A percentile compares a stretch with the other conserved stretches of the same genome.
Evolutionary conservation across 2,113 vertebrate species (phyloP).

Genomic region (Vulpes vulpes): DNA sequence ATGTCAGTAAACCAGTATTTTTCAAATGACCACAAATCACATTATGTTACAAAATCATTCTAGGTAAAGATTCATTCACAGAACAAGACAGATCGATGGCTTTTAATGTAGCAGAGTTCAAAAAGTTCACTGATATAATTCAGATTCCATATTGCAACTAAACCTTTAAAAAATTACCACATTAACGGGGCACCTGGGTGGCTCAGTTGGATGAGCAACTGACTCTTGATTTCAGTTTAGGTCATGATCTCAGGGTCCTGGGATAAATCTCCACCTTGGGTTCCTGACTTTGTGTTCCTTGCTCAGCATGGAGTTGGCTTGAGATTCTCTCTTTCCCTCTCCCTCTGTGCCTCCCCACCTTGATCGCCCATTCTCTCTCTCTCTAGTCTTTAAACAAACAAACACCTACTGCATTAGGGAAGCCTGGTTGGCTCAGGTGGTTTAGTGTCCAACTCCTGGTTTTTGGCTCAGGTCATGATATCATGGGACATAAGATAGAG

Average conservation of each 20-base stretch:
- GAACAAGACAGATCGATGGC: not conserved
- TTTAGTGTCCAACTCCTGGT: not conserved
- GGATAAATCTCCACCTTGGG: not conserved
- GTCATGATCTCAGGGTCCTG: not conserved
- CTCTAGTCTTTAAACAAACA: not conserved
- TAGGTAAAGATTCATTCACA: conserved; percentile 16
- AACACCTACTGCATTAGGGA: not conserved
- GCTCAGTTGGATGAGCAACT: not conserved
- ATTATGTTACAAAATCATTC: conserved; percentile 10
- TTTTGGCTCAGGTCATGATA: not conserved
- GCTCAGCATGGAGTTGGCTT: not conserved
- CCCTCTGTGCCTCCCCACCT: not conserved
- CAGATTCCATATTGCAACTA: conserved; percentile 46
- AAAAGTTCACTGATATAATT: conserved; percentile 24
- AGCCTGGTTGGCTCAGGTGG: not conserved
- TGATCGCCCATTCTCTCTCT: not conserved
- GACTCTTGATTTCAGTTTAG: not conserved
- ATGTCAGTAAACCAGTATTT: conserved; percentile 4
- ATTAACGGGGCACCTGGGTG: not conserved
- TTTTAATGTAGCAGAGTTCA: not conserved
- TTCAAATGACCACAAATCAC: conserved; percentile 3
- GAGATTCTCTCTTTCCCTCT: not conserved
- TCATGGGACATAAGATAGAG: not conserved
- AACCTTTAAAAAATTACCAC: conserved; percentile 10
- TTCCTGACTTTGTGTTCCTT: not conserved